A percentile compares a stretch with the other conserved stretches of the same genome.
These are phyloP conservation scores for Drosophila ananassae DNA, from an alignment of 1,140 invertebrate genomes.

Conservation along the genomic window DNA sequence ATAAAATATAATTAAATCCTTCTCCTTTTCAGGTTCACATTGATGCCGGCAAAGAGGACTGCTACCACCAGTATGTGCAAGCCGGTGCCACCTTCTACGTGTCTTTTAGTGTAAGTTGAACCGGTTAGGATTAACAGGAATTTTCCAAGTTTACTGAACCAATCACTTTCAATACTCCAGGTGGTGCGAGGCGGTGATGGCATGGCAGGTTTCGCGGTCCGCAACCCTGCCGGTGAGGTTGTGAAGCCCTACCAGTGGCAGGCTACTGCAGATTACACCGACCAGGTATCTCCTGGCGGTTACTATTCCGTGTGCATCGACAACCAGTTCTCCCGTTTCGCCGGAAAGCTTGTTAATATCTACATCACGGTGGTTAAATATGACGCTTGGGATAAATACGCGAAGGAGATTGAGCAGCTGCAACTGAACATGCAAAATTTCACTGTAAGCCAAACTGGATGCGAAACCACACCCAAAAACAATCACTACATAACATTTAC, in stretches of 20 bases:
- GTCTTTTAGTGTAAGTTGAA: conserved; percentile 92
- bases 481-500: conserved; percentile 5
- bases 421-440: conserved; percentile 96
- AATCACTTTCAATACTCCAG: conserved; percentile 82
- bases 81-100: conserved; percentile 96
- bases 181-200: conserved; percentile 95
- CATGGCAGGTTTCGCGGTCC: conserved; percentile 95
- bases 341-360: conserved; percentile 95
- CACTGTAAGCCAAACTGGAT: conserved; percentile 87
- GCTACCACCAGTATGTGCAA: conserved; percentile 96
- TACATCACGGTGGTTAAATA: conserved; percentile 97
- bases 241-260: conserved; percentile 96
- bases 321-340: conserved; percentile 96
- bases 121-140: not conserved
- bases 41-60: conserved; percentile 96
- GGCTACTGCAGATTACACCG: conserved; percentile 93
- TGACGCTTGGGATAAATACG: conserved; percentile 96
- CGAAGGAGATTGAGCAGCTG: conserved; percentile 94
- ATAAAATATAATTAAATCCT: too few species aligned
- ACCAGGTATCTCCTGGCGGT: conserved; percentile 90
- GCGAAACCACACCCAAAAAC: not conserved
- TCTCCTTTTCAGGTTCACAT: conserved; percentile 88
- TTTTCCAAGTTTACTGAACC: not conserved
- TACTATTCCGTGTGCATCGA: conserved; percentile 98
- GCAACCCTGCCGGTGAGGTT: conserved; percentile 92